phyloP scores from a whole-genome alignment of 2,797 vertebrate species.

The Acanthopagrus latus region DNA sequence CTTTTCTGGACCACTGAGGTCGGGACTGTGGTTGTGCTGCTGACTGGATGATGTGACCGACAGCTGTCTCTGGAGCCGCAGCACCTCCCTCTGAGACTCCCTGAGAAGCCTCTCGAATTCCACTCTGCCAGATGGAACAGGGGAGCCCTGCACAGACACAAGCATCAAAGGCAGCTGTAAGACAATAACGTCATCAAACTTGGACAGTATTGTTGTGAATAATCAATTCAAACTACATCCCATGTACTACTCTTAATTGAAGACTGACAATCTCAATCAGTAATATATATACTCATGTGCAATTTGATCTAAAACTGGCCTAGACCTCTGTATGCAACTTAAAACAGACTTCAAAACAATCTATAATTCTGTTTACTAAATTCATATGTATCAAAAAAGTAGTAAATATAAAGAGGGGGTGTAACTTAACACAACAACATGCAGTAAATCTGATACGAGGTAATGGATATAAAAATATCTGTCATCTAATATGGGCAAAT shows the following conservation, averaged over 20 bases:
- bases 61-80: constrained; percentile 96
- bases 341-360: not conserved
- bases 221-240: not conserved
- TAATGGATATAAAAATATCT: not conserved
- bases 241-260: not conserved
- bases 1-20: constrained; percentile 30
- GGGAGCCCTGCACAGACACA: constrained; percentile 73
- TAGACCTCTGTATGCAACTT: not conserved
- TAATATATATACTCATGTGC: not conserved
- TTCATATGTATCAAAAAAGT: not conserved
- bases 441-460: not conserved
- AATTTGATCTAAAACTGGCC: not conserved
- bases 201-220: not conserved
- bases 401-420: not conserved
- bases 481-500: not conserved
- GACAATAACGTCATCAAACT: not conserved
- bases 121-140: constrained; percentile 77
- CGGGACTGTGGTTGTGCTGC: constrained; percentile 42
- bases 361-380: not conserved
- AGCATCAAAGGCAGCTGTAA: not conserved
- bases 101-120: constrained; percentile 92
- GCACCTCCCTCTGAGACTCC: constrained; percentile 95
- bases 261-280: not conserved
- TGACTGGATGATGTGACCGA: constrained; percentile 85
- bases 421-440: not conserved